phyloP scores from a whole-genome alignment of 2,113 vertebrate genomes.

The Thryonomys swinderianus region DNA sequence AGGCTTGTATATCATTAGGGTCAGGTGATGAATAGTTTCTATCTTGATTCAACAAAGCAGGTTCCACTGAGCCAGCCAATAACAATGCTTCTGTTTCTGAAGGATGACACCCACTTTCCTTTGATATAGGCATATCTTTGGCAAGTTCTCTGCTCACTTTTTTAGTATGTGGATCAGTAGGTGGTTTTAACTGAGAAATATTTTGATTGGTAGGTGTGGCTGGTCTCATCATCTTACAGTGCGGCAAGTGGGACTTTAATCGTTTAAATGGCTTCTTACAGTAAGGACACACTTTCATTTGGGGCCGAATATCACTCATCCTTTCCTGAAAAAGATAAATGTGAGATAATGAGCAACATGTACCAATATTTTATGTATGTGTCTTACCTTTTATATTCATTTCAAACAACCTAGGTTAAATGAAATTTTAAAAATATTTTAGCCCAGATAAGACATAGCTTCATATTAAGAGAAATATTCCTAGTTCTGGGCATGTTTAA shows the following conservation, averaged over 20 bases:
- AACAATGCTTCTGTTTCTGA: background rate
- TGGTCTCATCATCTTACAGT: constrained; percentile 87
- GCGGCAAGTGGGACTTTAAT: constrained; percentile 92
- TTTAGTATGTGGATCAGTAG: background rate
- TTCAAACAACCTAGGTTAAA: background rate
- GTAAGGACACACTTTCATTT: constrained; percentile 90
- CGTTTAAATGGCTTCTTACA: constrained; percentile 92
- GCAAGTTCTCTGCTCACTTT: constrained; percentile 41
- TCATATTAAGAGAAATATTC: background rate
- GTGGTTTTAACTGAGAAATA: background rate
- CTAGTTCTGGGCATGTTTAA: background rate
- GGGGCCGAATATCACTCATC: constrained; percentile 48
- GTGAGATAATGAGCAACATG: background rate
- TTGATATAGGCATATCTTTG: background rate
- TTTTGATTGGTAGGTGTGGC: background rate
- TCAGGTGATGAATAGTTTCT: background rate
- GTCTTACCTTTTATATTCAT: background rate
- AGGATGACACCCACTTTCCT: background rate
- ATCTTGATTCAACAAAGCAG: background rate
- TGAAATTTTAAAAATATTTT: background rate
- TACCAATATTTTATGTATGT: background rate
- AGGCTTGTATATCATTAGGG: background rate
- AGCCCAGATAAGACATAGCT: background rate
- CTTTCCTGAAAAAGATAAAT: constrained; percentile 56
- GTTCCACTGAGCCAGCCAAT: background rate